Evolutionary conservation across 2,888 invertebrate genomes (phyloP).

Genomic region (Actias luna): DNA sequence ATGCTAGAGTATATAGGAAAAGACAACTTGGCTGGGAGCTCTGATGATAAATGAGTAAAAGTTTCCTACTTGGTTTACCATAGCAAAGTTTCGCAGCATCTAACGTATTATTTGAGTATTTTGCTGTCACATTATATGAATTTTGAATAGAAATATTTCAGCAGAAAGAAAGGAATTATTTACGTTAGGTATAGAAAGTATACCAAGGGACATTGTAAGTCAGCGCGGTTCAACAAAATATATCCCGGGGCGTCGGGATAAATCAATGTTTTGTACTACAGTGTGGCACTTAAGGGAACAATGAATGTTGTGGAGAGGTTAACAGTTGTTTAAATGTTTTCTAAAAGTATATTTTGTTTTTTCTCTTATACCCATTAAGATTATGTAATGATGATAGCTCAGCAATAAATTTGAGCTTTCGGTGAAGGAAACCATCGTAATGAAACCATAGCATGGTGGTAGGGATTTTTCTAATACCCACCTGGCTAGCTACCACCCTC

Average conservation of each 20-base stretch:
- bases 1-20: too few relatives aligned
- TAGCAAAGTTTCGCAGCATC: neutral
- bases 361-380: too few relatives aligned
- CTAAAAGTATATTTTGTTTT: neutral
- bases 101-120: neutral
- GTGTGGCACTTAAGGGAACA: slow-evolving; percentile 62
- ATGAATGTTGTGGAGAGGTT: slow-evolving; percentile 45
- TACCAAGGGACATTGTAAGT: slow-evolving; percentile 70
- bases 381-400: too few relatives aligned
- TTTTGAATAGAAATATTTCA: slow-evolving; percentile 6
- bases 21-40: too few relatives aligned
- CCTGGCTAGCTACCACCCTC: too few relatives aligned
- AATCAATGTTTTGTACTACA: slow-evolving; percentile 74
- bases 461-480: too few relatives aligned
- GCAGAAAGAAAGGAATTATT: slow-evolving; percentile 54
- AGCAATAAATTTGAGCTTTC: too few relatives aligned
- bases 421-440: too few relatives aligned
- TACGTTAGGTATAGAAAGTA: slow-evolving; percentile 77
- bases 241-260: slow-evolving; percentile 78
- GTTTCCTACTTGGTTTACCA: too few relatives aligned
- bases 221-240: slow-evolving; percentile 59
- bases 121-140: neutral
- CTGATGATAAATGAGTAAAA: too few relatives aligned
- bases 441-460: too few relatives aligned
- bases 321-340: neutral